These are phyloP conservation scores for Malthinus seriepunctatus DNA, from an alignment of 2,888 invertebrate species.

Conservation along the genomic window DNA sequence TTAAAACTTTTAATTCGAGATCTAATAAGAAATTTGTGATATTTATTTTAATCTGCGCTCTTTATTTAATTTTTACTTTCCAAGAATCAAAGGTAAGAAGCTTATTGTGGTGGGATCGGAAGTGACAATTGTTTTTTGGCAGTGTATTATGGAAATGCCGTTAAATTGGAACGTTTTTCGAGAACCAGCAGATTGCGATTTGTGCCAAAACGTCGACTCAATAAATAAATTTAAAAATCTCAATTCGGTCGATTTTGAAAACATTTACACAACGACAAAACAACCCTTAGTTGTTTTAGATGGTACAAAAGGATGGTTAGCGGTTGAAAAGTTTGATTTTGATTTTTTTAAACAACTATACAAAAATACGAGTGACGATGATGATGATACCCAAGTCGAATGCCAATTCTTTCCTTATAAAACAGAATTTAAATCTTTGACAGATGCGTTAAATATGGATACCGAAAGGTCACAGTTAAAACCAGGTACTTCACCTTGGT, in stretches of 20 bases:
- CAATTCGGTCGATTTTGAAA: slow-evolving; percentile 70
- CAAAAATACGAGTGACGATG: slow-evolving; percentile 54
- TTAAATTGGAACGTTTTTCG: slow-evolving; percentile 61
- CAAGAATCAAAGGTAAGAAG: slow-evolving; percentile 27
- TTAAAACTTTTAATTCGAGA: slow-evolving; percentile 18
- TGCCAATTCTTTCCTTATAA: slow-evolving; percentile 96
- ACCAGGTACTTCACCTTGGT: slow-evolving; percentile 58
- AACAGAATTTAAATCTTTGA: slow-evolving; percentile 78
- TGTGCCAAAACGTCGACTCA: slow-evolving; percentile 68
- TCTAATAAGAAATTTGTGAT: background rate
- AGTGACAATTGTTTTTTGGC: background rate
- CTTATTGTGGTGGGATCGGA: background rate
- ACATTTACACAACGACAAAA: slow-evolving; percentile 74
- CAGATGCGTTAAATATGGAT: slow-evolving; percentile 84
- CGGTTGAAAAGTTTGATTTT: slow-evolving; percentile 64
- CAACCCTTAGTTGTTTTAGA: slow-evolving; percentile 85
- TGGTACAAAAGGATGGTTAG: slow-evolving; percentile 81
- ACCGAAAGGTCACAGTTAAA: slow-evolving; percentile 65
- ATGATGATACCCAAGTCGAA: slow-evolving; percentile 50
- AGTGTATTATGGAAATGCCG: slow-evolving; percentile 51
- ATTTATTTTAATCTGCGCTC: slow-evolving; percentile 7
- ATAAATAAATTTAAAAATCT: slow-evolving; percentile 71
- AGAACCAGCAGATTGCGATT: slow-evolving; percentile 78
- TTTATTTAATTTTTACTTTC: slow-evolving; percentile 6
- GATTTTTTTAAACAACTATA: slow-evolving; percentile 84